phyloP scores from a whole-genome alignment of 2,113 vertebrate species.

The Platysteira castanea region DNA sequence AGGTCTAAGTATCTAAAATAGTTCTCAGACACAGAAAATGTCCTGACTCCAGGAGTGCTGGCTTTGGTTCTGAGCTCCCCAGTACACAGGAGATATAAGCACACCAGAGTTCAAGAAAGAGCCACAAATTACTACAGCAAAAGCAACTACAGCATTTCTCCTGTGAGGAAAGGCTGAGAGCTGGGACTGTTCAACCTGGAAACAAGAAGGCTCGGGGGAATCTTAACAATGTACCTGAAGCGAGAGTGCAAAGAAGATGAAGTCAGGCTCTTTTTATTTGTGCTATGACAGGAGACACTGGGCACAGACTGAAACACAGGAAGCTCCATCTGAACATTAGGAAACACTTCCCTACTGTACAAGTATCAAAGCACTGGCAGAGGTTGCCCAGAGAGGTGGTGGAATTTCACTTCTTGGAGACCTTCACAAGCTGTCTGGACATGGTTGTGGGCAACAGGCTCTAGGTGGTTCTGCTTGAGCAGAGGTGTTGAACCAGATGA shows the following conservation, averaged over 20 bases:
- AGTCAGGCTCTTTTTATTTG: neutral
- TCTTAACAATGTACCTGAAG: neutral
- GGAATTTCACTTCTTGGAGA: neutral
- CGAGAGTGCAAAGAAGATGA: fast-evolving
- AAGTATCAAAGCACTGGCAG: neutral
- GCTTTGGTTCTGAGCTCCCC: neutral
- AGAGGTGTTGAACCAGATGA: neutral
- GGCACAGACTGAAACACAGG: neutral
- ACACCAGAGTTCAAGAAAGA: neutral
- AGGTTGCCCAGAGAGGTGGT: neutral
- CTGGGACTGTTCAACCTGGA: neutral
- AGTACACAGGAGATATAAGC: neutral
- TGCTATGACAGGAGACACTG: neutral
- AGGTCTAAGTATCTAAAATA: neutral
- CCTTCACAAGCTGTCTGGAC: neutral
- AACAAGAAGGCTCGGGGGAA: neutral
- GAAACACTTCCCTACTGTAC: neutral
- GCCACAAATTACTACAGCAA: neutral
- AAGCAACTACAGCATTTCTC: neutral
- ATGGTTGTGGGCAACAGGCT: neutral
- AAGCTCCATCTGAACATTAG: neutral
- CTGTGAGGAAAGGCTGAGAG: neutral
- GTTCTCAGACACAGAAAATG: neutral
- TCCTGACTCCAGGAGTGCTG: neutral
- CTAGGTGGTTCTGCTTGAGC: too few relatives aligned